These are phyloP conservation scores for Lepidostoma basale DNA, from an alignment of 1,140 invertebrate species.

Conservation along the genomic window DNA sequence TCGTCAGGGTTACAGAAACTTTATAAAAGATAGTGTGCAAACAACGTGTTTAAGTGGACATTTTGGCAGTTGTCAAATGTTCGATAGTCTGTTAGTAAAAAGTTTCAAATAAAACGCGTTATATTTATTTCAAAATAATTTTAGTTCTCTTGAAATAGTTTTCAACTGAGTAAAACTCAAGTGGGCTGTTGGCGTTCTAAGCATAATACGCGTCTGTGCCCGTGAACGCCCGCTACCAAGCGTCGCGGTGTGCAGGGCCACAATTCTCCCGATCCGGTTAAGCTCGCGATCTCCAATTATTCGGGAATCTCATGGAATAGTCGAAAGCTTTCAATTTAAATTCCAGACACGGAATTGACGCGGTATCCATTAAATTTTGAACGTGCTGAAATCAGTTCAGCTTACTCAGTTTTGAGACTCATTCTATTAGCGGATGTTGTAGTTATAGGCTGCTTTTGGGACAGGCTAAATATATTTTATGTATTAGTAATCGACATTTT, in stretches of 20 bases:
- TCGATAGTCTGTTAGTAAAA: too few species aligned
- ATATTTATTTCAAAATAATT: too few species aligned
- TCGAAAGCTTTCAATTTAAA: slow-evolving; percentile 44
- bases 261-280: not conserved
- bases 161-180: too few species aligned
- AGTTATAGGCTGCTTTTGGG: too few species aligned
- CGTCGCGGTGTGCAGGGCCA: not conserved
- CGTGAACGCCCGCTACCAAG: not conserved
- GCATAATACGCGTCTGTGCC: not conserved
- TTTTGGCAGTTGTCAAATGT: too few species aligned
- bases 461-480: too few species aligned
- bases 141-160: too few species aligned
- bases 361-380: slow-evolving; percentile 44
- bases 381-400: slow-evolving; percentile 43
- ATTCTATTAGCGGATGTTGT: slow-evolving; percentile 44
- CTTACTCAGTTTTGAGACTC: slow-evolving; percentile 36
- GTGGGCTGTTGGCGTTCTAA: not conserved
- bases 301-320: slow-evolving; percentile 22
- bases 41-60: too few species aligned
- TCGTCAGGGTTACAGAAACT: too few species aligned
- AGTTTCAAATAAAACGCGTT: too few species aligned
- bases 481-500: too few species aligned
- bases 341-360: slow-evolving; percentile 40
- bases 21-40: too few species aligned
- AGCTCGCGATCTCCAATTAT: slow-evolving; percentile 32